These are phyloP conservation scores for Mycalesis mineus DNA, from an alignment of 2,888 invertebrate genomes.

Conservation along the genomic window DNA sequence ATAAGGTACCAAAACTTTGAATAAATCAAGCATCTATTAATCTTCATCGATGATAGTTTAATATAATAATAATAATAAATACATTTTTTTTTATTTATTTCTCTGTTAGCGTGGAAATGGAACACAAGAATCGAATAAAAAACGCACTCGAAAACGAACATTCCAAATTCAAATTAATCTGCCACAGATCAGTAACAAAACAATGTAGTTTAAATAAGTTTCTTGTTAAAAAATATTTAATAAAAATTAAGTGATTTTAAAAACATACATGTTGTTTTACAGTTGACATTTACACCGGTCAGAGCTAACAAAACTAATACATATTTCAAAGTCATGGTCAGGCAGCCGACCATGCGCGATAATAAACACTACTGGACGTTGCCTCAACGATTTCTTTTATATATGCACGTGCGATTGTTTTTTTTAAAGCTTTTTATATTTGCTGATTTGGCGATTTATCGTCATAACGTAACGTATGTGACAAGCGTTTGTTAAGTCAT, in stretches of 20 bases:
- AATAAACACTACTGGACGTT: slow-evolving; percentile 42
- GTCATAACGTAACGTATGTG: neutral
- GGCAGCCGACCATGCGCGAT: slow-evolving; percentile 51
- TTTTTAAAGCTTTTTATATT: slow-evolving; percentile 1
- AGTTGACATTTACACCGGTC: slow-evolving; percentile 50
- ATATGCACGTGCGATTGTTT: slow-evolving; percentile 40
- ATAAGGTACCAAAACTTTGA: no score
- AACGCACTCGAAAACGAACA: neutral
- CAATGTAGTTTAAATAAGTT: no score
- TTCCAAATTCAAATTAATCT: neutral
- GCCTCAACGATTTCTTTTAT: slow-evolving; percentile 50
- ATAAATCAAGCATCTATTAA: no score
- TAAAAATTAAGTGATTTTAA: slow-evolving; percentile 14
- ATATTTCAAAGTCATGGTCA: slow-evolving; percentile 66
- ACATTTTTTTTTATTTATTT: no score
- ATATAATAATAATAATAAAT: no score
- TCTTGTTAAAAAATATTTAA: no score
- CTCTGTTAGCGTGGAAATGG: no score
- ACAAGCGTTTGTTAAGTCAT: neutral
- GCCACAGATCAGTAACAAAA: neutral
- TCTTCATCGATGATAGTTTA: no score
- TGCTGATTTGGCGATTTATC: neutral
- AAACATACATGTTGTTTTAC: slow-evolving; percentile 63
- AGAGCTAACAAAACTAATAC: slow-evolving; percentile 50
- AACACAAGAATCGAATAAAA: neutral